A percentile compares a stretch with the other conserved stretches of the same genome.
Conservation (phyloP, 2,888 invertebrate species). For the Acleris laterana region DNA sequence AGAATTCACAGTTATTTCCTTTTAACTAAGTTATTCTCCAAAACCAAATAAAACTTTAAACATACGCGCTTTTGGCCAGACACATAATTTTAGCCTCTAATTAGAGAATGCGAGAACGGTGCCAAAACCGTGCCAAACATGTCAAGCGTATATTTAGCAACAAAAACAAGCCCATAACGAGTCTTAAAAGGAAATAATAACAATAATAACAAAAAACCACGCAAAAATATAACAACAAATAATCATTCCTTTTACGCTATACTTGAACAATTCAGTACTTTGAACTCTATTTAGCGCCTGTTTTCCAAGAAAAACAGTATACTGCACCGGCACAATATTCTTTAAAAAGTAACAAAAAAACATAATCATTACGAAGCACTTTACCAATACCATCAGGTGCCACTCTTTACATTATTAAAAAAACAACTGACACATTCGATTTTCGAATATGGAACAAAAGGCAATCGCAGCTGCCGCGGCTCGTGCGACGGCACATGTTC, state of each 20-base stretch:
- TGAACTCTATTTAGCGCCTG: too few species aligned
- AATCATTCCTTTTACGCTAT: not conserved
- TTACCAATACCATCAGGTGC: slow-evolving; percentile 24
- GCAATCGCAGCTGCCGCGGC: slow-evolving; percentile 66
- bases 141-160: slow-evolving; percentile 8
- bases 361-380: slow-evolving; percentile 13
- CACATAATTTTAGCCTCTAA: slow-evolving; percentile 25
- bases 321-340: not conserved
- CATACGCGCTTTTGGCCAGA: slow-evolving; percentile 3
- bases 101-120: slow-evolving; percentile 15
- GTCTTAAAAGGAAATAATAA: slow-evolving; percentile 16
- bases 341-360: not conserved
- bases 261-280: not conserved
- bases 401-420: slow-evolving; percentile 1
- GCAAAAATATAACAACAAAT: too few species aligned
- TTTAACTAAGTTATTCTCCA: too few species aligned
- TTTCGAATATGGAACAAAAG: slow-evolving; percentile 70
- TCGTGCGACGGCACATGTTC: slow-evolving; percentile 64
- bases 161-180: slow-evolving; percentile 6
- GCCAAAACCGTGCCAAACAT: slow-evolving; percentile 20
- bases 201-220: slow-evolving; percentile 11
- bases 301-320: too few species aligned
- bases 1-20: too few species aligned
- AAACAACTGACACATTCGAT: slow-evolving; percentile 47
- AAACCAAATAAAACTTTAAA: too few species aligned